Conservation (phyloP, 2,797 vertebrate genomes). For the Luscinia megarhynchos region DNA sequence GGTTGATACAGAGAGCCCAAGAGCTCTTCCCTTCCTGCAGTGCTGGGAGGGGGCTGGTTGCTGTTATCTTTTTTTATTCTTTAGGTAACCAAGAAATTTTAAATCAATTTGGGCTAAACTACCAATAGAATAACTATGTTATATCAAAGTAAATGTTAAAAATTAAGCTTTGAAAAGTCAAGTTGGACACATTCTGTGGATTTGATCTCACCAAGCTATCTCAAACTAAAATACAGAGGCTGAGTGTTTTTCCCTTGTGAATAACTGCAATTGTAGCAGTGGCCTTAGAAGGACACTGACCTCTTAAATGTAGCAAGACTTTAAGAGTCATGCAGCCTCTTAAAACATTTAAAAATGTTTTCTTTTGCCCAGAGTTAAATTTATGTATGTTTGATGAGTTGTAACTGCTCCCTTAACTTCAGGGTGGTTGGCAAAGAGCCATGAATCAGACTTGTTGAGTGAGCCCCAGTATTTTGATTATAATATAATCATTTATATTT, state of each 20-base stretch:
- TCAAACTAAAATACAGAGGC: background rate
- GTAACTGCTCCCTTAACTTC: background rate
- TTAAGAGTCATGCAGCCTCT: background rate
- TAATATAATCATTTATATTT: background rate
- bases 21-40: background rate
- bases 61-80: background rate
- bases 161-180: background rate
- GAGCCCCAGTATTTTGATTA: background rate
- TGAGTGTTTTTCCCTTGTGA: background rate
- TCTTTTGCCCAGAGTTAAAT: background rate
- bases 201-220: background rate
- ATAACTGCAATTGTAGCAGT: background rate
- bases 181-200: background rate
- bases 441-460: background rate
- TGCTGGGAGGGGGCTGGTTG: background rate
- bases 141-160: background rate
- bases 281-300: background rate
- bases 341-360: background rate
- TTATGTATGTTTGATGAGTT: background rate
- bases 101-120: background rate
- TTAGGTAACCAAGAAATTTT: background rate
- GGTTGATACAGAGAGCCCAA: background rate
- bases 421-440: background rate
- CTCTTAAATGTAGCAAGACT: background rate
- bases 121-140: background rate